Evolutionary conservation across 2,888 invertebrate species (phyloP).

Genomic region (Phortica magna): DNA sequence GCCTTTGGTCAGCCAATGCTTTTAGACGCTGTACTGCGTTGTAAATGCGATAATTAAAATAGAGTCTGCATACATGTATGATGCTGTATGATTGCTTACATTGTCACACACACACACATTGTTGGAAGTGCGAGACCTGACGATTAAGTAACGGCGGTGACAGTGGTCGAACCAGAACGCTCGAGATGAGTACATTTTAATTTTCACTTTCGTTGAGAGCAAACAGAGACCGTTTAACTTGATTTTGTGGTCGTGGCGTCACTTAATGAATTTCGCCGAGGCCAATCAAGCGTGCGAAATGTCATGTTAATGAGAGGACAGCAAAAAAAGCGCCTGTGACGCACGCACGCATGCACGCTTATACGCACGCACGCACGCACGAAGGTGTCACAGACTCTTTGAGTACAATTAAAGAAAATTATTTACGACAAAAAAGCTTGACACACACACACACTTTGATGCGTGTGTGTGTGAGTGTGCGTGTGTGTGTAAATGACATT

Average conservation of each 20-base stretch:
- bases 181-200: constrained; percentile 4
- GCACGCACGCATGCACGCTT: background rate
- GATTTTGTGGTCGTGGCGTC: constrained; percentile 23
- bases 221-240: constrained; percentile 20
- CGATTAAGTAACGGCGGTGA: no score
- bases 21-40: background rate
- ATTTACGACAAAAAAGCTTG: background rate
- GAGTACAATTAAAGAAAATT: constrained; percentile 21
- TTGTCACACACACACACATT: no score
- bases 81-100: no score
- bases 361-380: background rate
- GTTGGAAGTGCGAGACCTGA: no score
- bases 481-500: constrained; percentile 10
- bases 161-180: no score
- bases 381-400: background rate
- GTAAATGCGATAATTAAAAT: background rate
- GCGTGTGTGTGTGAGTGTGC: background rate
- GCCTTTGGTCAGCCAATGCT: background rate
- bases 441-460: no score
- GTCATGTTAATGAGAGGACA: constrained; percentile 60
- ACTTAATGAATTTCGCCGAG: constrained; percentile 59
- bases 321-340: background rate
- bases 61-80: background rate
- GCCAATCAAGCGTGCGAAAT: constrained; percentile 59
- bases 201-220: background rate